Evolutionary conservation across 2,113 vertebrate species (phyloP).

Genomic region (Halcyon malimbica): DNA sequence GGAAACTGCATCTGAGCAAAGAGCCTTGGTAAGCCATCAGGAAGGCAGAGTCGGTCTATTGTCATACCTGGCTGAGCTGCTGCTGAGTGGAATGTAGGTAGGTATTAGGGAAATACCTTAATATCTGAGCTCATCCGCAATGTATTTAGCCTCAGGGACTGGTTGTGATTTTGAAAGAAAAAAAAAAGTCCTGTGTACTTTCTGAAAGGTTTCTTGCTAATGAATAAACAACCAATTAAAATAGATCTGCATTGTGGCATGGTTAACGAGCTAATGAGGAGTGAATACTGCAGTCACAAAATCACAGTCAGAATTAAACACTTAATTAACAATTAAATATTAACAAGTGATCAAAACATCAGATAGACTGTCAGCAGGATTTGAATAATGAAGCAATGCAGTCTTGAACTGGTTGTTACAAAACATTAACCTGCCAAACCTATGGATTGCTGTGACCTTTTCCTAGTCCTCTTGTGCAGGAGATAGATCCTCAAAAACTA

Average conservation of each 20-base stretch:
- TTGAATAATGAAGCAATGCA: constrained; percentile 17
- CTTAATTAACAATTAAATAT: constrained; percentile 34
- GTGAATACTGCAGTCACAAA: background rate
- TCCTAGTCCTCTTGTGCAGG: background rate
- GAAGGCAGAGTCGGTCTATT: background rate
- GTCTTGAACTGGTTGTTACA: background rate
- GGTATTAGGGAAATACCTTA: background rate
- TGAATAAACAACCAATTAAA: background rate
- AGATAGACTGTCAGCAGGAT: background rate
- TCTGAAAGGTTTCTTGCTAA: background rate
- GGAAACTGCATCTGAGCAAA: background rate
- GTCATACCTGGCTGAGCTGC: background rate
- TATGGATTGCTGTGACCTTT: background rate
- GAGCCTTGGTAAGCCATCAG: background rate
- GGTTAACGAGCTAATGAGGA: background rate
- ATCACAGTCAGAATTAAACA: background rate
- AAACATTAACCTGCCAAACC: background rate
- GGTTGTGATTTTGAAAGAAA: constrained; percentile 17
- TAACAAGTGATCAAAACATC: constrained; percentile 36
- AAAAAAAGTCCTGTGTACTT: background rate
- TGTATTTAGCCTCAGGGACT: background rate
- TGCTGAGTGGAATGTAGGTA: background rate
- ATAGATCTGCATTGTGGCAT: background rate
- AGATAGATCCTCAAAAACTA: background rate
- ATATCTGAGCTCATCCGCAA: background rate